phyloP scores from a whole-genome alignment of 2,797 vertebrate genomes.

The Yasuhikotakia modesta region DNA sequence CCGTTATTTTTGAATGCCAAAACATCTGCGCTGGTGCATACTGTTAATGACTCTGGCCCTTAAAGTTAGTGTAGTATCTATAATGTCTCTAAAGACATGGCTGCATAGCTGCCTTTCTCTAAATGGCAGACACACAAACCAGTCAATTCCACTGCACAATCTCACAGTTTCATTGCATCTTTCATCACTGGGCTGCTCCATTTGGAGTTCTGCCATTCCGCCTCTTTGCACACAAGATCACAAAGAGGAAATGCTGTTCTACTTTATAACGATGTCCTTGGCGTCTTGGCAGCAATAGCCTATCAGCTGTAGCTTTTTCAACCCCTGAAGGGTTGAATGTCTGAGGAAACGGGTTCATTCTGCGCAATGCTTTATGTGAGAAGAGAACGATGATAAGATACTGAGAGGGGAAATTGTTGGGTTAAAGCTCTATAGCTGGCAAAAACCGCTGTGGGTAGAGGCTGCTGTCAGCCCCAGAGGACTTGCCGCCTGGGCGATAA shows the following conservation, averaged over 20 bases:
- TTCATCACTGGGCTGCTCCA: constrained; percentile 36
- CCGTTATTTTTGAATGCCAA: no score
- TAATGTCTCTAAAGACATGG: not conserved
- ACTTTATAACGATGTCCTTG: constrained; percentile 36
- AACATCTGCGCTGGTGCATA: no score
- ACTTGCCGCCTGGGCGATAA: constrained; percentile 40
- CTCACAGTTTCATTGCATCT: constrained; percentile 32
- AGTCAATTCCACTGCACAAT: not conserved
- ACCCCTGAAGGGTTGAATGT: constrained; percentile 16
- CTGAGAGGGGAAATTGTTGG: not conserved
- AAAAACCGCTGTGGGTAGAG: constrained; percentile 1
- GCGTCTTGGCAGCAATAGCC: constrained; percentile 25
- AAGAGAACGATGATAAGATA: constrained; percentile 17
- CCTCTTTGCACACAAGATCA: constrained; percentile 47
- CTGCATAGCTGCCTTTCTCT: not conserved
- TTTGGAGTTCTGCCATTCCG: constrained; percentile 53
- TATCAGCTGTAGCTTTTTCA: constrained; percentile 42
- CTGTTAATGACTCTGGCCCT: no score
- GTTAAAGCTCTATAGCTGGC: constrained; percentile 4
- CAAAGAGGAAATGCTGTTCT: constrained; percentile 35
- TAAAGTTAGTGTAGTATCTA: no score
- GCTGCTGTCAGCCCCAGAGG: constrained; percentile 32
- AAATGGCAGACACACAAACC: not conserved
- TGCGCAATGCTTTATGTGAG: constrained; percentile 14
- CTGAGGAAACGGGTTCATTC: constrained; percentile 23